Evolutionary conservation across 2,888 invertebrate species (phyloP).

Genomic region (Nomada goodeniana): DNA sequence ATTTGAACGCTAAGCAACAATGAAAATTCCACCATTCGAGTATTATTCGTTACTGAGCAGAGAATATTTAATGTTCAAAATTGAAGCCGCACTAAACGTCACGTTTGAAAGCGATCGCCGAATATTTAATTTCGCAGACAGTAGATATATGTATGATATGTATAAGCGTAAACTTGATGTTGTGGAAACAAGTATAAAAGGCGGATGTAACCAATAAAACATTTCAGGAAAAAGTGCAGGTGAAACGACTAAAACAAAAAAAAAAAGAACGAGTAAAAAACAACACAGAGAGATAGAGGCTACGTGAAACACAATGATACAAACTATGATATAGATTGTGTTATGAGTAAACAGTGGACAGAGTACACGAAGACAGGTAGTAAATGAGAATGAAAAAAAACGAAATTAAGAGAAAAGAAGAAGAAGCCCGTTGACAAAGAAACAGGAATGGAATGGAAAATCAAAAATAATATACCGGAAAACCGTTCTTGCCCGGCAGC

Average conservation of each 20-base stretch:
- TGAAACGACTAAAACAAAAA: constrained; percentile 35
- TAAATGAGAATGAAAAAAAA: constrained; percentile 1
- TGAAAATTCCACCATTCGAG: too few relatives aligned
- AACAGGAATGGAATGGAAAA: constrained; percentile 80
- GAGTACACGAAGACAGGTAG: background rate
- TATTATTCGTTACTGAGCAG: too few relatives aligned
- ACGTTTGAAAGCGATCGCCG: constrained; percentile 68
- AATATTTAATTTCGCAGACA: constrained; percentile 31
- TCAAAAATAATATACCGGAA: constrained; percentile 91
- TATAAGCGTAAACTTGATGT: constrained; percentile 29
- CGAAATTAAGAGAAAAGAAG: background rate
- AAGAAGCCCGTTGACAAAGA: constrained; percentile 55
- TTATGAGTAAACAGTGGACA: too few relatives aligned
- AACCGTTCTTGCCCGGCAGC: constrained; percentile 94
- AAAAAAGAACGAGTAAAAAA: background rate
- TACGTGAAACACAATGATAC: constrained; percentile 47
- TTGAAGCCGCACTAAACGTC: constrained; percentile 7
- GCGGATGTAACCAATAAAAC: constrained; percentile 29
- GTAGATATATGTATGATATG: constrained; percentile 3
- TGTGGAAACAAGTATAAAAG: constrained; percentile 31
- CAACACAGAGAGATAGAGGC: constrained; percentile 25
- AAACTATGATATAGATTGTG: constrained; percentile 40
- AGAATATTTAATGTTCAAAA: too few relatives aligned
- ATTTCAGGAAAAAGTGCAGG: constrained; percentile 52
- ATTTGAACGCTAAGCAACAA: too few relatives aligned